These are phyloP conservation scores for Cylas formicarius DNA, from an alignment of 1,140 invertebrate species.

Conservation along the genomic window DNA sequence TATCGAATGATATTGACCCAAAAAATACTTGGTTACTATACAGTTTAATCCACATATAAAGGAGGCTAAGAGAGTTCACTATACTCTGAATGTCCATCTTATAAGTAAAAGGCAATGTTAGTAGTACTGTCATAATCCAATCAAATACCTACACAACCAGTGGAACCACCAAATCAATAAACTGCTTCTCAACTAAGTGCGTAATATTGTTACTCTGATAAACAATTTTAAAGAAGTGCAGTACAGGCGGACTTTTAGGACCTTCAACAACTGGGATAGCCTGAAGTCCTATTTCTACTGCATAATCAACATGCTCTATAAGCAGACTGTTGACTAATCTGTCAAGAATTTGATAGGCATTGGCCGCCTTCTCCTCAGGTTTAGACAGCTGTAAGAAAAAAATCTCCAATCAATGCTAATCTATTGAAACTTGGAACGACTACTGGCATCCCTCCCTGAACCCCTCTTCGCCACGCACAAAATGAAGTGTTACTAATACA, in stretches of 20 bases:
- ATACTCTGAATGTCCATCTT: too few relatives aligned
- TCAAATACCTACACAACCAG: constrained; percentile 66
- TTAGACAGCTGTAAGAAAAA: constrained; percentile 64
- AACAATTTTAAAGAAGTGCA: constrained; percentile 92
- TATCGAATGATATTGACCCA: too few relatives aligned
- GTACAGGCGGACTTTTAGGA: constrained; percentile 63
- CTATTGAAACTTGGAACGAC: not conserved
- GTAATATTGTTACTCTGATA: constrained; percentile 93
- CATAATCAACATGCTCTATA: constrained; percentile 93
- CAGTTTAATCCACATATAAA: too few relatives aligned
- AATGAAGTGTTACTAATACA: too few relatives aligned
- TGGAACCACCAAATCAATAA: constrained; percentile 82
- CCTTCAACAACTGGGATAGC: constrained; percentile 87
- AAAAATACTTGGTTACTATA: too few relatives aligned
- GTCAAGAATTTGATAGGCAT: constrained; percentile 81
- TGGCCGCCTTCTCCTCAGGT: constrained; percentile 66
- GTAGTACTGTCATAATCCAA: too few relatives aligned
- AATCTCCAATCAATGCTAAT: constrained; percentile 3
- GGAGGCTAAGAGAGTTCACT: too few relatives aligned
- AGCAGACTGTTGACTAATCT: constrained; percentile 80
- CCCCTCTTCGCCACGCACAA: too few relatives aligned
- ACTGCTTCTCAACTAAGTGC: constrained; percentile 93
- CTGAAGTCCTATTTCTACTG: constrained; percentile 86
- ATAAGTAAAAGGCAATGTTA: too few relatives aligned
- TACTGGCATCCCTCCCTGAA: too few relatives aligned